These are phyloP conservation scores for Bellardia pandia DNA, from an alignment of 2,888 invertebrate genomes.

Conservation along the genomic window DNA sequence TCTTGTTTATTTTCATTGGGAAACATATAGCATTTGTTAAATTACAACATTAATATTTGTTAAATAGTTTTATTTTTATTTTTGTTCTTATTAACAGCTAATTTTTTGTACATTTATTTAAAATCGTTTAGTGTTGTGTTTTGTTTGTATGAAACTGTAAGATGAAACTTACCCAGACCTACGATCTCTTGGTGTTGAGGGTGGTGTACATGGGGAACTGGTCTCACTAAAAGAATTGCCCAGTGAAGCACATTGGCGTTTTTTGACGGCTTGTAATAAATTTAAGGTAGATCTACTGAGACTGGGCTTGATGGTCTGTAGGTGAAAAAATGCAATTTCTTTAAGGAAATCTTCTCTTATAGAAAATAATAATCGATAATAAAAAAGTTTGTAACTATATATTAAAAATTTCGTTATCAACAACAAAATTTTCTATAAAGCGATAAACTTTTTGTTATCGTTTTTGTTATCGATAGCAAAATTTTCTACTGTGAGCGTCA, in stretches of 20 bases:
- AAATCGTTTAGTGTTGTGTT: constrained; percentile 3
- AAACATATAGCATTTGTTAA: constrained; percentile 6
- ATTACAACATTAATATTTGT: constrained; percentile 48
- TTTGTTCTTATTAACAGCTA: constrained; percentile 52
- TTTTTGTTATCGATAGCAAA: too few relatives aligned
- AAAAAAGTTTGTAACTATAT: too few relatives aligned
- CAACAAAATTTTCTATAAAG: too few relatives aligned
- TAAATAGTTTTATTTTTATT: background rate
- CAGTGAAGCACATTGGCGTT: constrained; percentile 83
- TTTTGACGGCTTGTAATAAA: constrained; percentile 83
- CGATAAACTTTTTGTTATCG: too few relatives aligned
- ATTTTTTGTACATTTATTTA: constrained; percentile 72
- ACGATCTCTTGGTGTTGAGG: constrained; percentile 84
- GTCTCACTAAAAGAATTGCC: constrained; percentile 83
- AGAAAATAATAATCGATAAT: too few relatives aligned
- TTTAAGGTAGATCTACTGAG: constrained; percentile 84
- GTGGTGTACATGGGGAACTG: constrained; percentile 84
- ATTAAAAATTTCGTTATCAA: too few relatives aligned
- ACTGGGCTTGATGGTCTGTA: constrained; percentile 84
- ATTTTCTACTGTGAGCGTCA: too few relatives aligned
- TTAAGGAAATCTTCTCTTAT: too few relatives aligned
- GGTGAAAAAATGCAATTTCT: background rate
- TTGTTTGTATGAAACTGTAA: background rate
- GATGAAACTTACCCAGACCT: constrained; percentile 82
- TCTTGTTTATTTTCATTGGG: background rate